Conservation (phyloP, 2,797 vertebrate genomes). For the Neoniphon sammara region DNA sequence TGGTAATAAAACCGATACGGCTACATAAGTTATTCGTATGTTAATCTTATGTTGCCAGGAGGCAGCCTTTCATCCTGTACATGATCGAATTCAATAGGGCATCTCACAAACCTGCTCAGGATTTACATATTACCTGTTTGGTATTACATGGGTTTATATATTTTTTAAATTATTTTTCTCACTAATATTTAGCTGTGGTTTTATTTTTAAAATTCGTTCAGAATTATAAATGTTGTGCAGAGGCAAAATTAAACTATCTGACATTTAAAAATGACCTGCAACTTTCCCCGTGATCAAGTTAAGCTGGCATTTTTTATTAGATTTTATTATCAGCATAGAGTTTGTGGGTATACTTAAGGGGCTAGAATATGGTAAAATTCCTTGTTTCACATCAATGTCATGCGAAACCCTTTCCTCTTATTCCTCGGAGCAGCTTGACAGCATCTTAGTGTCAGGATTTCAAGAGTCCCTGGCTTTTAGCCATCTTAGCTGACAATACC, state of each 20-base stretch:
- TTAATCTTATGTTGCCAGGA: slow-evolving; percentile 46
- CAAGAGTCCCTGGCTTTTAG: slow-evolving; percentile 73
- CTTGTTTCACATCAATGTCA: slow-evolving; percentile 72
- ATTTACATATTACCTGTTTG: slow-evolving; percentile 13
- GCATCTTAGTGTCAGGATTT: slow-evolving; percentile 80
- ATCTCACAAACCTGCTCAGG: slow-evolving; percentile 23
- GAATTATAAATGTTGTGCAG: too few species aligned
- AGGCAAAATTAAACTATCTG: too few species aligned
- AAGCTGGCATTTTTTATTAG: slow-evolving; percentile 1
- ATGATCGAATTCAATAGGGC: slow-evolving; percentile 26
- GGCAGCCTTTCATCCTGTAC: slow-evolving; percentile 27
- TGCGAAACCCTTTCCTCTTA: slow-evolving; percentile 32
- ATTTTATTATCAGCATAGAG: not conserved
- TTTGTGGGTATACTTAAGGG: slow-evolving; percentile 31
- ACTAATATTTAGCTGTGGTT: too few species aligned
- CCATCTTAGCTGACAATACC: slow-evolving; percentile 77
- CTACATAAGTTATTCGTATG: slow-evolving; percentile 19
- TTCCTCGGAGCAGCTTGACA: slow-evolving; percentile 73
- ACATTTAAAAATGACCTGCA: not conserved
- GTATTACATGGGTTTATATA: not conserved
- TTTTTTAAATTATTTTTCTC: not conserved
- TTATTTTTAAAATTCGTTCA: too few species aligned
- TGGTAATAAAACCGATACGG: slow-evolving; percentile 26
- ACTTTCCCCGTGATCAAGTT: slow-evolving; percentile 1
- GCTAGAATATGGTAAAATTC: slow-evolving; percentile 29